phyloP scores from a whole-genome alignment of 2,113 vertebrate genomes.

The Aegithalos caudatus region DNA sequence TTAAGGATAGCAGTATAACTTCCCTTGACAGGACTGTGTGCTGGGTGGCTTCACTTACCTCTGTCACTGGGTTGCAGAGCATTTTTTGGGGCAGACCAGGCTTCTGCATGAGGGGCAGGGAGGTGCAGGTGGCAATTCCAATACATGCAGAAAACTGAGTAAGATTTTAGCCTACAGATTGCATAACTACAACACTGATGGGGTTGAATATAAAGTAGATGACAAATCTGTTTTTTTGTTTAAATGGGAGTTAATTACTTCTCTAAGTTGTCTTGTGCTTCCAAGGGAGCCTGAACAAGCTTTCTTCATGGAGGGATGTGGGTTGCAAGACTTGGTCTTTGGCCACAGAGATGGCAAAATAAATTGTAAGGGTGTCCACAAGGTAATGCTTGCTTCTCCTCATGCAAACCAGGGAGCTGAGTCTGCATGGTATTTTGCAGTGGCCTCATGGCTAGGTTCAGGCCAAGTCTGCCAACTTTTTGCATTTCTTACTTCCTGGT shows the following conservation, averaged over 20 bases:
- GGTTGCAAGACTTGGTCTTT: not conserved
- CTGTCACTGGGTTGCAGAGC: not conserved
- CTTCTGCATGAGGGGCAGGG: not conserved
- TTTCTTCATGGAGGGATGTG: not conserved
- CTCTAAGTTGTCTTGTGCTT: not conserved
- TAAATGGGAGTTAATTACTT: not conserved
- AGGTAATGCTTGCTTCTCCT: not conserved
- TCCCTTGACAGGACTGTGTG: not conserved
- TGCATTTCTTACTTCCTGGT: not conserved
- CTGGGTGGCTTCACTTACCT: not conserved
- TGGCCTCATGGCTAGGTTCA: not conserved
- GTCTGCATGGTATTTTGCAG: not conserved
- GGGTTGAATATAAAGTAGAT: not conserved
- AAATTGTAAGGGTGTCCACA: not conserved
- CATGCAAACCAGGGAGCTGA: not conserved
- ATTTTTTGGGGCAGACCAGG: not conserved
- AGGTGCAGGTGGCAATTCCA: not conserved
- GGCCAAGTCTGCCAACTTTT: not conserved
- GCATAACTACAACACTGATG: not conserved
- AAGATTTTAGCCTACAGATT: not conserved
- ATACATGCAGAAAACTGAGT: not conserved
- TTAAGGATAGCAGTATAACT: not conserved
- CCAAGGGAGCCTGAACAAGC: not conserved
- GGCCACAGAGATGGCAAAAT: accelerated
- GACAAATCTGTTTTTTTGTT: not conserved